phyloP scores from a whole-genome alignment of 2,888 invertebrate genomes.

The Leucoma salicis region DNA sequence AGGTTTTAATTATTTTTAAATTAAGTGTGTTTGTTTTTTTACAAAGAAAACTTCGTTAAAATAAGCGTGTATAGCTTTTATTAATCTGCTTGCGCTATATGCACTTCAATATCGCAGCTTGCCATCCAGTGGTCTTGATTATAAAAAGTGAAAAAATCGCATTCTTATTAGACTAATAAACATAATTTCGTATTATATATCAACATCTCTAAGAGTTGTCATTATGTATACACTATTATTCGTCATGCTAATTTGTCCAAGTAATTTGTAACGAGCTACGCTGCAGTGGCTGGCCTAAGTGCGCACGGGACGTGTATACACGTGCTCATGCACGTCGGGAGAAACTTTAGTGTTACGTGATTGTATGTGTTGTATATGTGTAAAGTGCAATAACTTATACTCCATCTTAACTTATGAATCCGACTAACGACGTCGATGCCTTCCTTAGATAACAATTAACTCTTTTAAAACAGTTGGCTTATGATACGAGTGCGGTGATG shows the following conservation, averaged over 20 bases:
- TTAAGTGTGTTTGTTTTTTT: no score
- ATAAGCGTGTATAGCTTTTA: no score
- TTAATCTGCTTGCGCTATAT: no score
- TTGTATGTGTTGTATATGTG: conserved; percentile 44
- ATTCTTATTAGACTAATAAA: no score
- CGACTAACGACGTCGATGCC: conserved; percentile 58
- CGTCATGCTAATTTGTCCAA: background rate
- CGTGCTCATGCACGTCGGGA: conserved; percentile 24
- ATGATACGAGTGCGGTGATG: conserved; percentile 58
- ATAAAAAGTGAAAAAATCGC: no score
- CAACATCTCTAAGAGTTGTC: no score
- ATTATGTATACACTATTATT: background rate
- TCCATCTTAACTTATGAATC: conserved; percentile 62
- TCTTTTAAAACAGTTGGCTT: conserved; percentile 56
- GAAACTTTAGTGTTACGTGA: conserved; percentile 39
- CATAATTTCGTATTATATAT: no score
- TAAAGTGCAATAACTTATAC: conserved; percentile 65
- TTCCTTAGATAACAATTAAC: conserved; percentile 54
- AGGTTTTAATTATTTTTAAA: no score
- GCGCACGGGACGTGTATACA: conserved; percentile 7
- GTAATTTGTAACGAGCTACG: conserved; percentile 2
- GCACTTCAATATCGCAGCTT: no score
- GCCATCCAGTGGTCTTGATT: no score
- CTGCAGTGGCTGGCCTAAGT: conserved; percentile 30
- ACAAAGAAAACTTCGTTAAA: no score